Base-by-base conservation (phyloP, 2,113 vertebrate species). In the Pterocles burchelli region DNA sequence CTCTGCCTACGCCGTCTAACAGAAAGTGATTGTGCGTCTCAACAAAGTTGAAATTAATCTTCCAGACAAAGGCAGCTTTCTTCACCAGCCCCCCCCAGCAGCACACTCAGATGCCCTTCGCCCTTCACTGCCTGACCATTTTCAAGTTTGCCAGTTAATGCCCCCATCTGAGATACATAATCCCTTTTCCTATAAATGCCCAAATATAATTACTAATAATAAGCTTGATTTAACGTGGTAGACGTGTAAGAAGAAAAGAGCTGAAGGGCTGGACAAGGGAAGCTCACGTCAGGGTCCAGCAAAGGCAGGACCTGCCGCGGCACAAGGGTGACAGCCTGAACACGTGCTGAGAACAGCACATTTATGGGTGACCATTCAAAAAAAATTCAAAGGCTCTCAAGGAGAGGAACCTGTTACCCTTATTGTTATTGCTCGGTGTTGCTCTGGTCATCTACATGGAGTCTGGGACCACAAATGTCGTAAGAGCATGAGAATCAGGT, bases 1-100 rank as follows among this genome's bases (percentile, higher is more conserved):
- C 95, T 67, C 96, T 81, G 96, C 97, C 97, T 95, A 97, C 93
- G 13, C 94, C 73, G 57, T 81, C 77, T 88, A 97, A 97, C 97
- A 94, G 97, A 98, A 98, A 97, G 97, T 96, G 96, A 98, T 97
- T 98, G 97, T 98, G 90, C 81, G 41, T 95, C 94, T 96, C 90
- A 77, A 96, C 96, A 96, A 95, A 98, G 97, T 95, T 91, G 96
- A 98, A 97, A 97, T 97, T 92, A 96, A 95, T 85, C 95, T 93
- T 85, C 34, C 82, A 79, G 92, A 98, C 98, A 98, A 98, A 98
- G 97, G 93, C 90, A 93, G 93, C 97, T 92, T 97, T 98, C 96
- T 98, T 98, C 73, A 74, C 34, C 63, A 93, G 82, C 75, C 68
- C 61, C 93, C 66, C 51, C 68, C 17, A 33, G 63, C 36, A 76